Evolutionary conservation across 2,888 invertebrate species (phyloP).

Genomic region (Heliconius hortense): DNA sequence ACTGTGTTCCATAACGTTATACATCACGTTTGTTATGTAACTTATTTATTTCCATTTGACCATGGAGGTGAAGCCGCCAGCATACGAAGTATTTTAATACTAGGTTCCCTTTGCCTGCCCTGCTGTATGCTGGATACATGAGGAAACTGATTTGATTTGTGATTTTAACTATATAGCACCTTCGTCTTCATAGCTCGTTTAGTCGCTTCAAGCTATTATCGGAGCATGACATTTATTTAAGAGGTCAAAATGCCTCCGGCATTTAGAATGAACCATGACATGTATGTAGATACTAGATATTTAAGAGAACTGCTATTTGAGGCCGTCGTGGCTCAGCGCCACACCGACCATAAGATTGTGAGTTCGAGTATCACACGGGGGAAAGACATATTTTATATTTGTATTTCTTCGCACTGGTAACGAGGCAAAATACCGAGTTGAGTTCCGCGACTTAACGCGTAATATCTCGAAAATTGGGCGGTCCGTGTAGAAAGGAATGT

Average conservation of each 20-base stretch:
- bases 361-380: too few relatives aligned
- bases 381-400: neutral
- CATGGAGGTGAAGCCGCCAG: too few relatives aligned
- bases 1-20: too few relatives aligned
- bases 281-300: slow-evolving; percentile 12
- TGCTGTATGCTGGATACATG: too few relatives aligned
- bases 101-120: too few relatives aligned
- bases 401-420: neutral
- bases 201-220: neutral
- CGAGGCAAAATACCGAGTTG: neutral
- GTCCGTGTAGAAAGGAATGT: neutral
- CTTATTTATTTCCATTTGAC: too few relatives aligned
- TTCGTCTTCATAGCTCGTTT: too few relatives aligned
- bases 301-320: slow-evolving; percentile 32
- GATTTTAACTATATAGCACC: too few relatives aligned
- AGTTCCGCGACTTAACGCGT: neutral
- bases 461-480: too few relatives aligned
- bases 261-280: slow-evolving; percentile 18
- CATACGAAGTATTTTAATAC: too few relatives aligned
- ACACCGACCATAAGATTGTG: neutral
- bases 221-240: slow-evolving; percentile 14
- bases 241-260: slow-evolving; percentile 20
- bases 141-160: too few relatives aligned
- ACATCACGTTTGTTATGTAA: too few relatives aligned
- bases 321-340: neutral